Evolutionary conservation across 2,888 invertebrate species (phyloP).

Genomic region (Drosophila buzzatii): DNA sequence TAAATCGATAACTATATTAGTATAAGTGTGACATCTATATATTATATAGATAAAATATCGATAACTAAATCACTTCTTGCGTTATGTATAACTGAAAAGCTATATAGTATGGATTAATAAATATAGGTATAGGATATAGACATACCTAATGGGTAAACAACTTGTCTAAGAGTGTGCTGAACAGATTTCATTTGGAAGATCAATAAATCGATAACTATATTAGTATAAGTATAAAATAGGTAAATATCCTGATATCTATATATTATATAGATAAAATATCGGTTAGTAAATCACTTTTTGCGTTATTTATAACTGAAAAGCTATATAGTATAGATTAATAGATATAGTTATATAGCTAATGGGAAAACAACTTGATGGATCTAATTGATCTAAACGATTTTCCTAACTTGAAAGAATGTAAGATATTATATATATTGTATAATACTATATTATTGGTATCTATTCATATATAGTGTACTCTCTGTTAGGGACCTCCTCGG

Average conservation of each 20-base stretch:
- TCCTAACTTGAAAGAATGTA: too few relatives aligned
- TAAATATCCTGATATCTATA: neutral
- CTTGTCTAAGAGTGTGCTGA: neutral
- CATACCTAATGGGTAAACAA: too few relatives aligned
- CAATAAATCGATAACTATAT: slow-evolving; percentile 1
- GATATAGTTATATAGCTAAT: neutral
- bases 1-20: neutral
- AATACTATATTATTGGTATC: too few relatives aligned
- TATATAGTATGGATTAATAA: neutral
- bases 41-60: too few relatives aligned
- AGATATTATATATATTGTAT: too few relatives aligned
- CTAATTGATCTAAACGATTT: too few relatives aligned
- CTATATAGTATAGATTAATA: neutral
- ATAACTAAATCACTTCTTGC: neutral
- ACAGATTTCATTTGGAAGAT: neutral
- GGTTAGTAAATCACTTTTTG: neutral
- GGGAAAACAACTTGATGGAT: too few relatives aligned
- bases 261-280: too few relatives aligned
- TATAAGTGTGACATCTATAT: neutral
- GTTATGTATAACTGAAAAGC: neutral
- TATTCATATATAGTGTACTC: too few relatives aligned
- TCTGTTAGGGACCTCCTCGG: too few relatives aligned
- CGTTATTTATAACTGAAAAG: neutral
- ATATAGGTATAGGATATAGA: neutral
- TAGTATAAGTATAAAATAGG: neutral